Evolutionary conservation across 2,888 invertebrate species (phyloP), one percentile per base, ranked within the genome.

Genomic region (Callosobruchus maculatus): DNA sequence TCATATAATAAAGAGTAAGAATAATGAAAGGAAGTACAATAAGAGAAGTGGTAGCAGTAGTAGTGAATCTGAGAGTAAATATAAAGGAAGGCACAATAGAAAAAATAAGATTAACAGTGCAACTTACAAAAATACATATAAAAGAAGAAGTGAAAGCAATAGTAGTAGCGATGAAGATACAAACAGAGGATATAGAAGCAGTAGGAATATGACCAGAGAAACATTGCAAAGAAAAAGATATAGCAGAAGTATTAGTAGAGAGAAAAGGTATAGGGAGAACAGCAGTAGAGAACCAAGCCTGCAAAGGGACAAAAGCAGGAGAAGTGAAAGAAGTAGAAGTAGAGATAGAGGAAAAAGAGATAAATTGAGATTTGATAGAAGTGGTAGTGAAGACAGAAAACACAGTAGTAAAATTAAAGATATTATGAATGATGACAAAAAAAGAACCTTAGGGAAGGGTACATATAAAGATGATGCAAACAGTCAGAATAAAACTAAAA

Each of bases 41-140:
- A 68, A 5, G 20, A 20, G 13, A 68, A 20, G 9, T 22, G 68
- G 72, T 18, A 74, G 71, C 7, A 72, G 31, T 5, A 72, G 71
- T 70, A 74, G 73, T 72, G 72, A 68, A 20, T 3, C 7, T 77
- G 73, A 21, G 75, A 78, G 86, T 71, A 79, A 74, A 67, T 67
- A 22, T 49, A 72, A 72, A 72, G 22, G 67, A 30, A 67, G 20
- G 20, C n/a, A 22, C n/a, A 72, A 21, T 66, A 77, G 49, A 49
- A 71, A 22, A 26, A 72, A 70, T 30, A 66, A 49, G 49, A 71
- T n/a, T n/a, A n/a, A n/a, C n/a, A n/a, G n/a, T n/a, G n/a, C n/a
- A n/a, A n/a, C n/a, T n/a, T n/a, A n/a, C n/a, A 73, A 78, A 67
- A 21, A 68, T 70, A 22, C 4, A 70, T 71, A 67, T 21, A 31